Evolutionary conservation across 2,113 vertebrate species (phyloP), one percentile per base, ranked within the genome.

Genomic region (Gadus macrocephalus): DNA sequence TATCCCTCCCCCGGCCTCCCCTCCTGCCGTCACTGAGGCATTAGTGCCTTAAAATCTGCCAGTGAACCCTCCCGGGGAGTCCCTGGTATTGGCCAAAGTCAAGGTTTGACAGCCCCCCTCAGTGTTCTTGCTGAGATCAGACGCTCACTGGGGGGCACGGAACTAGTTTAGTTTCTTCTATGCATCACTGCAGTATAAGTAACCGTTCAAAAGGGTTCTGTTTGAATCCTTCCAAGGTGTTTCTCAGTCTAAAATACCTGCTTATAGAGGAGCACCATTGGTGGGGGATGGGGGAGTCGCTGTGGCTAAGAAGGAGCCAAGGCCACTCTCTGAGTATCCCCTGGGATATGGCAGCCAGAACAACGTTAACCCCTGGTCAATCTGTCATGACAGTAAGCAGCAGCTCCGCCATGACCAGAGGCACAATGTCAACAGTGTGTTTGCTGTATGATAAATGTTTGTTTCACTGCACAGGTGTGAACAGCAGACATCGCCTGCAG

Each of bases 351-450:
- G 49, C 77, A 88, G 76, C 68, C 70, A 81, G 89, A 80, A 68
- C 76, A 65, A 56, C 15, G 15, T 64, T 55, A 53, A 19, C 63
- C 66, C 53, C 53, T 7, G 5, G 77, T 72, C 64, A 1, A 69
- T 74, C 55, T 87, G 83, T 85, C 83, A 67, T 87, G 78, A 88
- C 75, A 80, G 63, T 70, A 58, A 75, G 71, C 71, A 83, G 73
- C 69, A 72, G 75, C 70, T 83, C 80, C 83, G 69, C 77, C 64
- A 55, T 87, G 81, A 80, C 77, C 62, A 74, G 66, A 66, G 68
- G 71, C 69, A 73, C 74, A 78, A 87, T 81, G 67, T 83, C 61
- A 53, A 4, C 14, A 25, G 20, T 22, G 22, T 42, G 38, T 64
- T 27, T 31, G 31, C 31, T 35, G 62, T 65, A 61, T 1, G 4